phyloP scores from a whole-genome alignment of 1,140 invertebrate genomes.

The Pseudomyrmex concolor region DNA sequence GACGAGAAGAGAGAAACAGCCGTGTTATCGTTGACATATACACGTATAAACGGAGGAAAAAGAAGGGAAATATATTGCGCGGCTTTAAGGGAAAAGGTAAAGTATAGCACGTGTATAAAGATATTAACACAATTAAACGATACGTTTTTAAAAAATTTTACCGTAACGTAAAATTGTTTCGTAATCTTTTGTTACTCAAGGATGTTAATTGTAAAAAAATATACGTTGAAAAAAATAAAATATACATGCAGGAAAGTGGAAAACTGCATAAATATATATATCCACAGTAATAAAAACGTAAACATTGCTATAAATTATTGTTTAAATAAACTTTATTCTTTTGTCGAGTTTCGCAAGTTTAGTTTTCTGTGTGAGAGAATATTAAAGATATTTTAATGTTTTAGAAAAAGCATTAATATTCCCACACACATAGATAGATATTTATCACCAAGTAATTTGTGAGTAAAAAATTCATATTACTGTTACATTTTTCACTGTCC shows the following conservation, averaged over 20 bases:
- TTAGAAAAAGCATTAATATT: constrained; percentile 24
- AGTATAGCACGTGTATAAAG: neutral
- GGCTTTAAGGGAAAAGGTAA: neutral
- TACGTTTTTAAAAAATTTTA: constrained; percentile 8
- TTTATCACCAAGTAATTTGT: constrained; percentile 1
- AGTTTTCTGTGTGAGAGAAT: constrained; percentile 3
- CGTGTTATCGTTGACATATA: neutral
- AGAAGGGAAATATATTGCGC: constrained; percentile 21
- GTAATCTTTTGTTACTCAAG: too few relatives aligned
- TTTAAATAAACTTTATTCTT: too few relatives aligned
- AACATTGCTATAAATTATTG: too few relatives aligned
- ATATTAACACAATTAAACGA: neutral
- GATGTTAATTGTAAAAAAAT: too few relatives aligned
- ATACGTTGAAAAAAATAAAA: too few relatives aligned
- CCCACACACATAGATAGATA: neutral
- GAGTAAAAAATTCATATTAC: constrained; percentile 26
- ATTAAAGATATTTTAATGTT: constrained; percentile 2
- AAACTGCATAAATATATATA: too few relatives aligned
- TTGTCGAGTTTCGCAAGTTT: too few relatives aligned
- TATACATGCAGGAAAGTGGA: too few relatives aligned
- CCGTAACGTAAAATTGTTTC: neutral
- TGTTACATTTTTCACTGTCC: constrained; percentile 8
- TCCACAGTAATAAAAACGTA: too few relatives aligned
- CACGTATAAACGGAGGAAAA: neutral
- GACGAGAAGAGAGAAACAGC: constrained; percentile 31